Percentiles rank a stretch among this genome's conserved stretches.
Evolutionary conservation across 2,113 vertebrate species (phyloP).

Genomic region (Planiliza haematocheilus): DNA sequence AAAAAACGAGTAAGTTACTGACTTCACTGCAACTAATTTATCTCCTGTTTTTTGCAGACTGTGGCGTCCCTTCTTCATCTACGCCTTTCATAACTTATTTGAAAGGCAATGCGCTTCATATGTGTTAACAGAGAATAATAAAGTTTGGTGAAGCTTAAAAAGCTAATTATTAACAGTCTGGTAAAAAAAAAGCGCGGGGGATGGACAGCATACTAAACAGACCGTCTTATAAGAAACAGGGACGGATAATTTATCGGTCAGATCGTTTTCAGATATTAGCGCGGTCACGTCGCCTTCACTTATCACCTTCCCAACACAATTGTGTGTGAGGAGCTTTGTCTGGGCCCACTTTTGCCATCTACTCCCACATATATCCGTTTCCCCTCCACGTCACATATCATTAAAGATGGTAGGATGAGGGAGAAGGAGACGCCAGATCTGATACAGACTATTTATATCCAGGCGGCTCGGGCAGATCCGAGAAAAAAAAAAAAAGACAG

Average conservation of each 20-base stretch:
- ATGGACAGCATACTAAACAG: slow-evolving; percentile 64
- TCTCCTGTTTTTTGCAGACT: slow-evolving; percentile 38
- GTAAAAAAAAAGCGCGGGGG: slow-evolving; percentile 57
- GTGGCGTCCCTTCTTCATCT: slow-evolving; percentile 35
- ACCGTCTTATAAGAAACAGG: neutral
- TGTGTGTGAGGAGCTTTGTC: slow-evolving; percentile 21
- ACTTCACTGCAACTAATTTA: slow-evolving; percentile 32
- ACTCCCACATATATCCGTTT: slow-evolving; percentile 28
- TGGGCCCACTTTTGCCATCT: slow-evolving; percentile 15
- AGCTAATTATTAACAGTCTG: slow-evolving; percentile 70
- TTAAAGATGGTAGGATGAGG: slow-evolving; percentile 30
- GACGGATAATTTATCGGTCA: slow-evolving; percentile 5
- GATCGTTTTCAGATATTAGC: slow-evolving; percentile 4
- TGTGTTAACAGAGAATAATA: slow-evolving; percentile 75
- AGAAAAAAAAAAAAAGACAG: slow-evolving; percentile 66
- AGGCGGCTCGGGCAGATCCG: slow-evolving; percentile 25
- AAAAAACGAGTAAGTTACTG: neutral
- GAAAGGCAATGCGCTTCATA: slow-evolving; percentile 60
- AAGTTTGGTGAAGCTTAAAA: slow-evolving; percentile 72
- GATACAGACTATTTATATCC: slow-evolving; percentile 51
- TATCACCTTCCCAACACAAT: neutral
- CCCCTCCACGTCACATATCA: slow-evolving; percentile 17
- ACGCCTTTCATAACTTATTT: slow-evolving; percentile 60
- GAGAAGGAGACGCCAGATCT: slow-evolving; percentile 43
- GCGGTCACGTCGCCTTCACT: neutral